Percentiles rank a stretch among this genome's conserved stretches.
Conservation (phyloP, 2,888 invertebrate species). For the Baronia brevicornis region DNA sequence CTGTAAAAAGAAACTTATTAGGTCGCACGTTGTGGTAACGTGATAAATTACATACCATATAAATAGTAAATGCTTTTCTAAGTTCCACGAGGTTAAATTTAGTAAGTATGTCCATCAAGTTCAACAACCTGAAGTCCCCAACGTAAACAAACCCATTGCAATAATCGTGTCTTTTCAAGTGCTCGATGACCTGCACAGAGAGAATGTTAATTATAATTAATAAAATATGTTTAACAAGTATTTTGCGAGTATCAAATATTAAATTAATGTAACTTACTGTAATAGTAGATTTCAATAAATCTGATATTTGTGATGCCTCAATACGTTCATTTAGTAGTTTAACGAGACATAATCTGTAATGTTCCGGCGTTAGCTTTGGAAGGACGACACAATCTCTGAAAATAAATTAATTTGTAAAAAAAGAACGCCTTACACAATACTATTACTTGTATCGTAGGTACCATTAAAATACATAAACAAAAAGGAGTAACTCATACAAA, state of each 20-base stretch:
- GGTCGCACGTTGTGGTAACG: too few species aligned
- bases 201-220: background rate
- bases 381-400: conserved; percentile 26
- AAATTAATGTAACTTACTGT: conserved; percentile 23
- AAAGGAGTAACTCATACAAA: background rate
- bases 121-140: conserved; percentile 26
- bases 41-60: conserved; percentile 33
- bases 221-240: background rate
- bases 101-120: conserved; percentile 25
- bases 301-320: conserved; percentile 20
- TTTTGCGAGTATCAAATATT: background rate
- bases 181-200: conserved; percentile 26
- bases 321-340: conserved; percentile 21
- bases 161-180: conserved; percentile 32
- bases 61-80: conserved; percentile 26
- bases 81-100: conserved; percentile 29
- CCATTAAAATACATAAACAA: too few species aligned
- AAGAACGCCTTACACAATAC: background rate
- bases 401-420: conserved; percentile 7
- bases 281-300: conserved; percentile 23
- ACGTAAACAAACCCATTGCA: conserved; percentile 23
- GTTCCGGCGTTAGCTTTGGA: conserved; percentile 30
- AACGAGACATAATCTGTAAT: conserved; percentile 29
- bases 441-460: background rate
- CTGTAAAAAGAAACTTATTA: too few species aligned